phyloP scores from a whole-genome alignment of 2,113 vertebrate genomes.

The Callionymus lyra region DNA sequence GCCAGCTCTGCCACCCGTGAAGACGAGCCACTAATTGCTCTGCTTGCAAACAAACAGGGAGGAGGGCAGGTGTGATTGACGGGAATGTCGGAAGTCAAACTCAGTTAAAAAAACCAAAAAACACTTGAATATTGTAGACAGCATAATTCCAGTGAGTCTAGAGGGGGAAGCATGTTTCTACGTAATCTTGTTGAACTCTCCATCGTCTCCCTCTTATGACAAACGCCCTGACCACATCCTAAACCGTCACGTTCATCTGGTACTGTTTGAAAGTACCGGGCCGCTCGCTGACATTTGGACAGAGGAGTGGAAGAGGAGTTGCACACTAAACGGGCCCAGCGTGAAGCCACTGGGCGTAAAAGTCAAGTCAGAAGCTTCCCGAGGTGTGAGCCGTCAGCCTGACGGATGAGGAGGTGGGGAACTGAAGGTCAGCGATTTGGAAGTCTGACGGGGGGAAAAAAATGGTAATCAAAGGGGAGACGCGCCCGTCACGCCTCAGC shows the following conservation, averaged over 20 bases:
- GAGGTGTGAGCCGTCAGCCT: constrained; percentile 28
- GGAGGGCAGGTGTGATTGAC: constrained; percentile 4
- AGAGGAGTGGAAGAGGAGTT: neutral
- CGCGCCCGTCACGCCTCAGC: too few species aligned
- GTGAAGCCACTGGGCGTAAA: neutral
- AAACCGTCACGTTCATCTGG: too few species aligned
- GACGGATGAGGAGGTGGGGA: constrained; percentile 43
- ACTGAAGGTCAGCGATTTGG: constrained; percentile 50
- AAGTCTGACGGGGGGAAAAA: constrained; percentile 32
- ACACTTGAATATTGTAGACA: too few species aligned
- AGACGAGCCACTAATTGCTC: constrained; percentile 26
- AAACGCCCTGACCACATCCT: too few species aligned
- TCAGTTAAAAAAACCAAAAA: too few species aligned
- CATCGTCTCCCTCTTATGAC: too few species aligned
- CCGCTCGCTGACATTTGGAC: constrained; percentile 9
- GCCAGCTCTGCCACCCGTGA: constrained; percentile 21
- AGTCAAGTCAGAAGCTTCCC: constrained; percentile 22
- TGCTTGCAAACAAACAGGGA: constrained; percentile 9
- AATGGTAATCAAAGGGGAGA: constrained; percentile 19
- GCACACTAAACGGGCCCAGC: constrained; percentile 5
- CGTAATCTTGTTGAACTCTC: too few species aligned
- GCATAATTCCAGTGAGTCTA: too few species aligned
- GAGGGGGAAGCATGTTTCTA: too few species aligned
- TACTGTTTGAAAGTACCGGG: too few species aligned
- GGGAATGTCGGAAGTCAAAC: too few species aligned